phyloP scores from a whole-genome alignment of 2,797 vertebrate genomes.

The Rousettus madagascariensis region DNA sequence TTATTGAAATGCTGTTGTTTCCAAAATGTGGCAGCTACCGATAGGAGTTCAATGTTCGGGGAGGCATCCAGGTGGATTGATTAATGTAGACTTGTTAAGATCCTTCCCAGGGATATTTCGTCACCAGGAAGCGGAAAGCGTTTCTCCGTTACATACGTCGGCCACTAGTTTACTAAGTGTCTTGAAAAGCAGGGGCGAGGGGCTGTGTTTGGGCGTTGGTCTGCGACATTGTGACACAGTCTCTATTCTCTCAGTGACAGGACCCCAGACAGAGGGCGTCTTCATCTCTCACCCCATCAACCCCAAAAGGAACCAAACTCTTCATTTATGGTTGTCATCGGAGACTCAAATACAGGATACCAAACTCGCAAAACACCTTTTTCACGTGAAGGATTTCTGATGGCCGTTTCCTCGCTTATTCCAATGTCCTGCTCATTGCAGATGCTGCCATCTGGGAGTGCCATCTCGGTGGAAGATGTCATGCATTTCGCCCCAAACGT shows the following conservation, averaged over 20 bases:
- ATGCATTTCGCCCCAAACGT: background rate
- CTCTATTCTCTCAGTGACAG: background rate
- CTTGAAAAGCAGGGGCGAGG: background rate
- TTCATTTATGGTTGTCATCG: background rate
- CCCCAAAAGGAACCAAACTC: background rate
- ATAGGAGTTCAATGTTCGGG: background rate
- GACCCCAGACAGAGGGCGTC: background rate
- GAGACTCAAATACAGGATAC: background rate
- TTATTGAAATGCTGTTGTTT: background rate
- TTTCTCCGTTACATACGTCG: background rate
- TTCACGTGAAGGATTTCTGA: slow-evolving; percentile 29
- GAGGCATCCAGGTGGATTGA: background rate
- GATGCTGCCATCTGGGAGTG: background rate
- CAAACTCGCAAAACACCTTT: background rate
- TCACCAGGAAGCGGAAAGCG: too few species aligned
- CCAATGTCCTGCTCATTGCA: slow-evolving; percentile 36
- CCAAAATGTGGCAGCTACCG: background rate
- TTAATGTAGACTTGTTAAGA: background rate
- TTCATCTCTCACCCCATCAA: background rate
- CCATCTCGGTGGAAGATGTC: background rate
- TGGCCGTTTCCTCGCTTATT: background rate
- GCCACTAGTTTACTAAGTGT: background rate
- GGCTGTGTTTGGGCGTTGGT: background rate
- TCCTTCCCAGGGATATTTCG: too few species aligned
- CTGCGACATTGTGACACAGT: background rate